A percentile compares a stretch with the other conserved stretches of the same genome.
These are phyloP conservation scores for Gambelia wislizenii DNA, from an alignment of 2,797 vertebrate species.

Conservation along the genomic window DNA sequence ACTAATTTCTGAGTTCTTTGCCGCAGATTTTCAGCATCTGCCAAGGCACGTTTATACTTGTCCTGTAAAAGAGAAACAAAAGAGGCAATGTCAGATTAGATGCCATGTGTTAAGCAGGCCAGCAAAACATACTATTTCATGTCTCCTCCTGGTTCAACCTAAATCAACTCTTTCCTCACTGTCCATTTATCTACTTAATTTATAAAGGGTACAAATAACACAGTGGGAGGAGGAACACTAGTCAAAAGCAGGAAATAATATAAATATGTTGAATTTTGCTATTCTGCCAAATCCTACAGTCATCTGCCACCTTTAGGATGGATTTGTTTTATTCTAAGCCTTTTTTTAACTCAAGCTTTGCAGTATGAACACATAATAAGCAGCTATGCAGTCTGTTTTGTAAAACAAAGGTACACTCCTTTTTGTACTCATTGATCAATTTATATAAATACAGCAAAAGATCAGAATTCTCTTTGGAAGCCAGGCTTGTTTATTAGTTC, in stretches of 20 bases:
- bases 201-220: too few species aligned
- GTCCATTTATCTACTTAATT: not conserved
- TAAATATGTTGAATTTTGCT: not conserved
- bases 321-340: not conserved
- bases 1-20: constrained; percentile 92
- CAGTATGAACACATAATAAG: not conserved
- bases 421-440: not conserved
- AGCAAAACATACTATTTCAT: not conserved
- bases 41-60: constrained; percentile 94
- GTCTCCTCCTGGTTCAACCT: not conserved
- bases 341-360: not conserved
- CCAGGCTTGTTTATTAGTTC: not conserved
- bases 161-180: not conserved
- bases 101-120: not conserved
- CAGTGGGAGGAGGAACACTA: too few species aligned
- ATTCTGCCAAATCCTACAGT: not conserved
- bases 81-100: not conserved
- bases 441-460: not conserved
- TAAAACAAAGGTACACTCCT: not conserved
- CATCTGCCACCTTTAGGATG: not conserved
- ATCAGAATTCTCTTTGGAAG: not conserved
- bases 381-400: not conserved
- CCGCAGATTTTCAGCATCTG: constrained; percentile 95
- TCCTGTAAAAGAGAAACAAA: constrained; percentile 81
- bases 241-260: not conserved